Base-by-base conservation (phyloP, 2,113 vertebrate species). In the Rallus limicola region DNA sequence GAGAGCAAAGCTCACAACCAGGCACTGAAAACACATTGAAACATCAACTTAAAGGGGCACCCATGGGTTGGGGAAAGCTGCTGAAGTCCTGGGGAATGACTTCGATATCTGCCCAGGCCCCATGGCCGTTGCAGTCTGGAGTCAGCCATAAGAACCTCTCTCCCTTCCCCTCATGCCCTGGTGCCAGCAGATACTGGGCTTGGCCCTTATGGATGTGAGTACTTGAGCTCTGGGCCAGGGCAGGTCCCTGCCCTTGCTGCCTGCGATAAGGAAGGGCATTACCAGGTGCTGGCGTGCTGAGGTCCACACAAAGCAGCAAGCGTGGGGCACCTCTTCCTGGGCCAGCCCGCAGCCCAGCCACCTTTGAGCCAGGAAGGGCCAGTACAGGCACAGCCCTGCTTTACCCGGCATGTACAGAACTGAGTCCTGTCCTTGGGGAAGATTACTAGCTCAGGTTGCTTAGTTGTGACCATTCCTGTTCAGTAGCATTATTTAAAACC, bases 391-490 rank as follows among this genome's bases (percentile, higher is more conserved):
- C 1, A 0, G 80, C 38, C n/a, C 18, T 3, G 3, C 60, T 77
- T 38, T 62, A 13, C 15, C 7, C 28, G 50, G 70, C 46, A n/a
- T 1, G 0, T 44, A 67, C 46, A 44, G 34, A 75, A 16, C 29
- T 3, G 0, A 24, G 16, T 42, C 74, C 21, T 46, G 3, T 16
- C 67, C 50, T 53, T 0, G 1, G 25, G 50, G 28, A 75, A 70
- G 11, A 70, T 25, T 18, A 48, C 74, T 28, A 31, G 42, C 10
- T 68, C 31, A 56, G 71, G 16, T 44, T 46, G 33, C 34, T 44
- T 69, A 69, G 25, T 33, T 59, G 63, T 69, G 59, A 25, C 63
- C 42, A 44, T 79, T 9, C 10, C 16, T 60, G 16, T 55, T 38
- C n/a, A 33, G 40, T 24, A 48, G 46, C 38, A 17, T 53, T 46